A percentile compares a stretch with the other conserved stretches of the same genome.
Conservation (phyloP, 2,113 vertebrate genomes). For the Amphiprion percula region DNA sequence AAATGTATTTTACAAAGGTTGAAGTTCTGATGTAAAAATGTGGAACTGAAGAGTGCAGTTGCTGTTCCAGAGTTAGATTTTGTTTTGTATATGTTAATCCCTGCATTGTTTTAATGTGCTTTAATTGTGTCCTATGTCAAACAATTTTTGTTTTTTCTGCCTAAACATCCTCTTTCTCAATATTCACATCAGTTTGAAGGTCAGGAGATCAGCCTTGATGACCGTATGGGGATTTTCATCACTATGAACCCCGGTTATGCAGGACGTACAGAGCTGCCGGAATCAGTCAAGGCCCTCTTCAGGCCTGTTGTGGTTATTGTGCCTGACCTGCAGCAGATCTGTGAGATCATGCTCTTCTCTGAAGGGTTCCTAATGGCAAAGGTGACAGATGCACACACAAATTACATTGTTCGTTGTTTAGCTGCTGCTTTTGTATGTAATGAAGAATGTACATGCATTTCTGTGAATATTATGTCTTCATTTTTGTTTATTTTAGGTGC, state of each 20-base stretch:
- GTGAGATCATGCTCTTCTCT: constrained; percentile 99
- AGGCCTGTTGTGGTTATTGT: constrained; percentile 96
- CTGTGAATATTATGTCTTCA: neutral
- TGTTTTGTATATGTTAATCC: no score
- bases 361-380: constrained; percentile 96
- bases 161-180: constrained; percentile 1
- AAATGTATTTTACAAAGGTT: neutral
- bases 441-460: neutral
- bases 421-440: neutral
- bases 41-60: no score
- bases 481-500: constrained; percentile 78
- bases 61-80: no score
- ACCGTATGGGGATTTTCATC: constrained; percentile 96
- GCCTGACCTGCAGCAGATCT: constrained; percentile 97
- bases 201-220: constrained; percentile 91
- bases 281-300: constrained; percentile 97
- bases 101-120: no score
- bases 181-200: constrained; percentile 90
- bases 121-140: no score
- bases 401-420: neutral
- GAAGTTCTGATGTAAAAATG: neutral
- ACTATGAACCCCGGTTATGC: constrained; percentile 99
- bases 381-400: constrained; percentile 75
- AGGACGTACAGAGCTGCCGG: constrained; percentile 94
- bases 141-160: no score